A percentile compares a stretch with the other conserved stretches of the same genome.
Conservation (phyloP, 2,888 invertebrate species). For the Eugnorisma glareosa region DNA sequence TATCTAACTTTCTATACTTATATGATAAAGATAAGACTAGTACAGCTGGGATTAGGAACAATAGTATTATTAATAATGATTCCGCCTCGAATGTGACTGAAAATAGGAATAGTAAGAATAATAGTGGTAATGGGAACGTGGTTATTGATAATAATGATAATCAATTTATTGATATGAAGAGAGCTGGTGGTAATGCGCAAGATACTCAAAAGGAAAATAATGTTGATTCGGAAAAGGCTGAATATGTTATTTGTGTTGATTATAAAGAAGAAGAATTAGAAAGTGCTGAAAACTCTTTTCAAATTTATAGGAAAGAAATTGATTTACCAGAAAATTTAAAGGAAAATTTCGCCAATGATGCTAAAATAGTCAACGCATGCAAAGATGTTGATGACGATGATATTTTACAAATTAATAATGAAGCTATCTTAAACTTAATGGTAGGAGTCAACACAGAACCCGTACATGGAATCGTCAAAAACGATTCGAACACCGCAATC, state of each 20-base stretch:
- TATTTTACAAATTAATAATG: not conserved
- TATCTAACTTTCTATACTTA: not conserved
- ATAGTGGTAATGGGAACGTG: conserved; percentile 6
- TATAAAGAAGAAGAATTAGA: not conserved
- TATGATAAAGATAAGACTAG: not conserved
- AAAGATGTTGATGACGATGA: not conserved
- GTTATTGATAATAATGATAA: conserved; percentile 43
- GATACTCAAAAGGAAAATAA: not conserved
- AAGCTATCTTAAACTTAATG: not conserved
- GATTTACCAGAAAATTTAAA: not conserved
- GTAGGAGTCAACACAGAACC: not conserved
- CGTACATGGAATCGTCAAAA: not conserved
- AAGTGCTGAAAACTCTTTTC: not conserved
- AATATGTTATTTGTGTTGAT: not conserved
- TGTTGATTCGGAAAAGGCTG: not conserved
- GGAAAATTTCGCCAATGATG: not conserved
- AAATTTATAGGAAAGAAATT: not conserved
- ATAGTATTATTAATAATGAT: not conserved
- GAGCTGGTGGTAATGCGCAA: not conserved
- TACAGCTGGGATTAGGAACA: not conserved
- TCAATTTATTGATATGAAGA: conserved; percentile 27
- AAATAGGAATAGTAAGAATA: conserved; percentile 25
- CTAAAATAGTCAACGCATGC: not conserved
- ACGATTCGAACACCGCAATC: not conserved
- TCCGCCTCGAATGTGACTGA: conserved; percentile 7